Base-by-base conservation (phyloP, 37 sponge, comb jelly and placozoan genomes). In the Aplysina aerophoba region DNA sequence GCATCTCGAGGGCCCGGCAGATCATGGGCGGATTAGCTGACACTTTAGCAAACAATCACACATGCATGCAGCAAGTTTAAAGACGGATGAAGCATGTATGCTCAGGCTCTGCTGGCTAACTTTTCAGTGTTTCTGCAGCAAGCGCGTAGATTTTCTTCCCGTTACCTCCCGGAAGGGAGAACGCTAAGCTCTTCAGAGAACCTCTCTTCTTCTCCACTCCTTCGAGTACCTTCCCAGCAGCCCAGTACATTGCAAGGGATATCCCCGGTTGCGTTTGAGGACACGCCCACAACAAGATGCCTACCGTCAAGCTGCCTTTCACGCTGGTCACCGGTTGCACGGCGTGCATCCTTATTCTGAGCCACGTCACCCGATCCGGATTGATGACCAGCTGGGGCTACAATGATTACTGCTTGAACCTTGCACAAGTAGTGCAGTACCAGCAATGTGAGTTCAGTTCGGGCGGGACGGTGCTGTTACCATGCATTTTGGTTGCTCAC, bases 101-200 rank as follows among this genome's bases (percentile, higher is more conserved):
- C 50, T 44, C 50, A 44, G 50, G 8, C 3, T 3, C 8, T 3
- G 50, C 50, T 35, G 25, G 37, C 78, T 1, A 40, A 75, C 78
- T 75, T 75, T 75, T 75, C 22, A 75, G 3, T 20, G 78, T 75
- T 24, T 75, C 78, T 19, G 37, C 78, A 12, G 24, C 78, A 21
- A 75, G 37, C 22, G 78, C 78, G 25, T 75, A 75, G n/a, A 75
- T 41, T 24, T 75, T 40, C 54, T 75, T 75, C 12, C 78, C 78
- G 12, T 75, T 75, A 6, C 16, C 25, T 19, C 25, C n/a, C 5
- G 16, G 35, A 1, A 24, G 24, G 37, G 78, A 24, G 78, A 75
- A 75, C 22, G 78, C 78, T 50, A 75, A 2, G 20, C 41, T 44
- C 54, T 50, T 75, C 11, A 75, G 22, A 17, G 78, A 75, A 0